These are phyloP conservation scores for Perognathus longimembris DNA, from an alignment of 2,113 vertebrate genomes.

Conservation along the genomic window DNA sequence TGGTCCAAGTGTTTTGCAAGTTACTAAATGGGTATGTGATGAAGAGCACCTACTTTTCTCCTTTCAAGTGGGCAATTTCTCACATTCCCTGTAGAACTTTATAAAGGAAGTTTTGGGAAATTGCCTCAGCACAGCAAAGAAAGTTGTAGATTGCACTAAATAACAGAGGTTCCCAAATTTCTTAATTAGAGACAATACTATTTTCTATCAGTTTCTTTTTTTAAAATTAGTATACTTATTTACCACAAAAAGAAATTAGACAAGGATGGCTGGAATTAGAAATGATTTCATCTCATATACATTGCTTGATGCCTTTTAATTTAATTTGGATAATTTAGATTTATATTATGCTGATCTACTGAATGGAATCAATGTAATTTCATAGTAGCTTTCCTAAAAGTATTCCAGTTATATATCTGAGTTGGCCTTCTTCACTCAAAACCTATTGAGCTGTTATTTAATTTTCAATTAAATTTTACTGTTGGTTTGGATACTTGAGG, in stretches of 20 bases:
- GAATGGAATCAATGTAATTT: neutral
- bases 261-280: neutral
- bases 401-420: neutral
- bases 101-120: neutral
- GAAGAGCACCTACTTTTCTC: neutral
- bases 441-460: neutral
- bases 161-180: neutral
- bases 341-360: neutral
- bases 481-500: slow-evolving; percentile 28
- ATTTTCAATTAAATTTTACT: slow-evolving; percentile 54
- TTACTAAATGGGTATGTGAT: neutral
- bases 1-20: neutral
- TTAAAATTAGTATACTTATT: neutral
- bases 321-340: slow-evolving; percentile 10
- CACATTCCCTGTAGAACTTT: neutral
- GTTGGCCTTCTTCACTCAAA: neutral
- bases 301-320: neutral
- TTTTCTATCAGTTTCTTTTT: neutral
- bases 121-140: neutral
- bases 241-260: neutral
- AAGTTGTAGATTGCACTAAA: neutral
- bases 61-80: no score
- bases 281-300: neutral
- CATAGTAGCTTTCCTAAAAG: neutral
- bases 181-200: neutral